Evolutionary conservation across 2,113 vertebrate genomes (phyloP).

Genomic region (Oryzias curvinotus): DNA sequence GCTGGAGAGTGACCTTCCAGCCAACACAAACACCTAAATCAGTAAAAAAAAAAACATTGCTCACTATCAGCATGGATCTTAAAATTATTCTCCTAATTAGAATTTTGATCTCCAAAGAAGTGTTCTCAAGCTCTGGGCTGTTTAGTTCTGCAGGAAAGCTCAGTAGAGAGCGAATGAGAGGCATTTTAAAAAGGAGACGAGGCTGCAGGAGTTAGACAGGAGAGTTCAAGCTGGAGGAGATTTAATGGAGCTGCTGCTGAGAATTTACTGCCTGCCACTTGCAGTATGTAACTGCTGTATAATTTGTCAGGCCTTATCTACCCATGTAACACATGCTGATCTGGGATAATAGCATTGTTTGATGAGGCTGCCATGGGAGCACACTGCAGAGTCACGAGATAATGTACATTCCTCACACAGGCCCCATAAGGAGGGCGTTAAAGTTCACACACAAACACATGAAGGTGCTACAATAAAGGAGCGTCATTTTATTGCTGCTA

Average conservation of each 20-base stretch:
- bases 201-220: slow-evolving; percentile 40
- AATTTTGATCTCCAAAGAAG: slow-evolving; percentile 52
- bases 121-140: slow-evolving; percentile 28
- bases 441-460: too few species aligned
- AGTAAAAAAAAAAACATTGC: slow-evolving; percentile 36
- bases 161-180: slow-evolving; percentile 47
- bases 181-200: slow-evolving; percentile 63
- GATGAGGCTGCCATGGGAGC: slow-evolving; percentile 50
- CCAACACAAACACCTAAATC: slow-evolving; percentile 37
- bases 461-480: too few species aligned
- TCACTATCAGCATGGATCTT: slow-evolving; percentile 61
- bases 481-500: too few species aligned
- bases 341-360: slow-evolving; percentile 58
- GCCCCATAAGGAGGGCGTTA: slow-evolving; percentile 11
- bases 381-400: slow-evolving; percentile 35
- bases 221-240: slow-evolving; percentile 53
- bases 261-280: slow-evolving; percentile 40
- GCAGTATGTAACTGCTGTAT: slow-evolving; percentile 48
- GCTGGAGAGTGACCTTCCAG: slow-evolving; percentile 60
- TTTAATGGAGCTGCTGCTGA: slow-evolving; percentile 51
- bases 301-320: slow-evolving; percentile 60
- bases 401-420: slow-evolving; percentile 36
- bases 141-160: slow-evolving; percentile 54
- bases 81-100: slow-evolving; percentile 69
- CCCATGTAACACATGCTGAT: slow-evolving; percentile 48